Percentiles rank a stretch among this genome's conserved stretches.
Conservation (phyloP, 2,113 vertebrate species). For the Dissostichus mawsoni region DNA sequence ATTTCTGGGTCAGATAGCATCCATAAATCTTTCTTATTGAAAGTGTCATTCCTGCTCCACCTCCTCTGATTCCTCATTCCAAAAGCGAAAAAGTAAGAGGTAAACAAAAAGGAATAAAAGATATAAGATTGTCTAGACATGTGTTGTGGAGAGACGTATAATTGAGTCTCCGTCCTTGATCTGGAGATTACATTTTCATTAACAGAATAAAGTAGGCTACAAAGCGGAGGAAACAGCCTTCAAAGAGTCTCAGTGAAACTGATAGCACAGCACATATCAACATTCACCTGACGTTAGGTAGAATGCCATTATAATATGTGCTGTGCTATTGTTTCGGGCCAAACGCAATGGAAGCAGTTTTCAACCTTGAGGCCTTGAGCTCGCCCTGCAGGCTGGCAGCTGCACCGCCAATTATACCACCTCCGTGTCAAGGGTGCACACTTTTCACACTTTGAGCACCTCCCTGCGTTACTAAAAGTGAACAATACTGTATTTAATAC, state of each 20-base stretch:
- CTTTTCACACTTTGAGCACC: conserved; percentile 45
- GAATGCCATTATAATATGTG: conserved; percentile 79
- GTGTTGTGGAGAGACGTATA: conserved; percentile 49
- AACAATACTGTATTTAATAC: conserved; percentile 21
- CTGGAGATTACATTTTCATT: conserved; percentile 70
- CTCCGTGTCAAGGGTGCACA: conserved; percentile 60
- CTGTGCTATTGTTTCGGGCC: conserved; percentile 74
- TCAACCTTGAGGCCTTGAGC: conserved; percentile 69
- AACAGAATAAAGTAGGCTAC: conserved; percentile 53
- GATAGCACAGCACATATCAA: conserved; percentile 77
- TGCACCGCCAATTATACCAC: conserved; percentile 61
- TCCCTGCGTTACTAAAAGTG: neutral
- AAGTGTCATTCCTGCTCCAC: conserved; percentile 55
- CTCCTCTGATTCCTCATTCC: conserved; percentile 13
- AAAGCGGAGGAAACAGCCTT: conserved; percentile 65
- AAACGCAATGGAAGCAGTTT: conserved; percentile 77
- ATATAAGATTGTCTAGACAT: conserved; percentile 40
- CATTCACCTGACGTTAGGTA: conserved; percentile 74
- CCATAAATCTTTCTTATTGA: conserved; percentile 74
- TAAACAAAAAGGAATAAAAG: conserved; percentile 32
- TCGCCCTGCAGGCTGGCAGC: conserved; percentile 60
- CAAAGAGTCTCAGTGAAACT: conserved; percentile 66
- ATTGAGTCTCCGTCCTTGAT: conserved; percentile 62
- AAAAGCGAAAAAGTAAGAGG: conserved; percentile 9
- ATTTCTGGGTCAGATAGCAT: conserved; percentile 59